Base-by-base conservation (phyloP, 2,888 invertebrate species). In the Lydus trimaculatus region DNA sequence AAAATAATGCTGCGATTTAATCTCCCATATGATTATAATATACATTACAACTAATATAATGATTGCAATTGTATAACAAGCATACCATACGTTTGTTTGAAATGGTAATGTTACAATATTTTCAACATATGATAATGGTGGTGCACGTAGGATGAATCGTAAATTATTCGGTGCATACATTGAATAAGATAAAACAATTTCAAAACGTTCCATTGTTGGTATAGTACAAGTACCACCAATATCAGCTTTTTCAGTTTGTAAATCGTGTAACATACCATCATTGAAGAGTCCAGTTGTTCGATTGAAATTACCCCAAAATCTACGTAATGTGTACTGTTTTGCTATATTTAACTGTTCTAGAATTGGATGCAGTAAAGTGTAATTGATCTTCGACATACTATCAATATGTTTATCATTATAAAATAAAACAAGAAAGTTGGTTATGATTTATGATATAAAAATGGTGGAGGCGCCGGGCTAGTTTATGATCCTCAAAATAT, bases 201-300 rank as follows among this genome's bases (percentile, higher is more conserved):
- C n/a, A 20, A 61, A 28, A 5, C 70, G 33, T 25, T 64, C 67
- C 13, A 59, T 6, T 13, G 64, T 65, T 9, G 23, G 23, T 6
- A 25, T 52, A 13, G 33, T 43, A 13, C 61, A 62, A 17, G 56
- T 31, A 43, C 88, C 88, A 81, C 88, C 89, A 62, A 89, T 84
- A 71, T 89, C 89, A 3, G 87, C 87, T 76, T 87, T 86, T 62
- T 86, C 85, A 69, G 86, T 83, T 4, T 86, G 84, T 70, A 90
- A 80, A 73, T 87, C 86, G 0, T 89, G 89, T 56, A 88, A 87
- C 88, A 89, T 87, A 31, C 90, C 90, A 75, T 85, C 58, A n/a
- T 59, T 17, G 31, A 67, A 6, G 36, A 36, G 0, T 20, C 25
- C 8, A 28, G 28, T 52, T 56, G 36, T 36, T 4, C 13, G 0